phyloP scores from a whole-genome alignment of 2,113 vertebrate genomes.

The Mesitornis unicolor region DNA sequence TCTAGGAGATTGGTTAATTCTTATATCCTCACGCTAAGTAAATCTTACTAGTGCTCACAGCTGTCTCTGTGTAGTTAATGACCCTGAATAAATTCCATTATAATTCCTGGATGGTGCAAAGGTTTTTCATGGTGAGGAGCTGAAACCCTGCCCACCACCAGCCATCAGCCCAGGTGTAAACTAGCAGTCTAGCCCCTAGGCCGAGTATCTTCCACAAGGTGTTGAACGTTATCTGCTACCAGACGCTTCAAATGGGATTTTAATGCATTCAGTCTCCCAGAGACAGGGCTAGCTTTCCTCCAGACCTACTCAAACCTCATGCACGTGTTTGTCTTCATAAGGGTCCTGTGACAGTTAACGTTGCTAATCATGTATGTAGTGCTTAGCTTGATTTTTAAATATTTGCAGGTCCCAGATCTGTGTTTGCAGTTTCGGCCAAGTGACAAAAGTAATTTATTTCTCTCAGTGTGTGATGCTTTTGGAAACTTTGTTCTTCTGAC shows the following conservation, averaged over 20 bases:
- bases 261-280: not conserved
- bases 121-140: not conserved
- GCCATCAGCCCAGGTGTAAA: slow-evolving; percentile 19
- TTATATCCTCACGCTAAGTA: slow-evolving; percentile 29
- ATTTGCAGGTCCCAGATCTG: not conserved
- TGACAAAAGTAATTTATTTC: not conserved
- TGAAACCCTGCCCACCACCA: slow-evolving; percentile 10
- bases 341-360: not conserved
- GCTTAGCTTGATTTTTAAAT: not conserved
- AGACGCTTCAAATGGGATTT: not conserved
- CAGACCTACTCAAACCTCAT: not conserved
- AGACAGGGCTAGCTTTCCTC: not conserved
- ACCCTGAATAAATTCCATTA: slow-evolving; percentile 59
- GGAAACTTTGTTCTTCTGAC: not conserved
- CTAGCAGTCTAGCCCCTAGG: not conserved
- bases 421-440: not conserved
- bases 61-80: slow-evolving; percentile 23
- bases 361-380: not conserved
- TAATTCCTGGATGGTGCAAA: slow-evolving; percentile 35
- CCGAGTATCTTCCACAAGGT: not conserved
- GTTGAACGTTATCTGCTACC: not conserved
- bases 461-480: not conserved
- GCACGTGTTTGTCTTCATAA: not conserved
- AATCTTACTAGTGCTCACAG: slow-evolving; percentile 38
- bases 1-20: slow-evolving; percentile 41